Evolutionary conservation across 53 echinoderm and acorn worm species (phyloP).

Genomic region (Hippasteria phrygiana): DNA sequence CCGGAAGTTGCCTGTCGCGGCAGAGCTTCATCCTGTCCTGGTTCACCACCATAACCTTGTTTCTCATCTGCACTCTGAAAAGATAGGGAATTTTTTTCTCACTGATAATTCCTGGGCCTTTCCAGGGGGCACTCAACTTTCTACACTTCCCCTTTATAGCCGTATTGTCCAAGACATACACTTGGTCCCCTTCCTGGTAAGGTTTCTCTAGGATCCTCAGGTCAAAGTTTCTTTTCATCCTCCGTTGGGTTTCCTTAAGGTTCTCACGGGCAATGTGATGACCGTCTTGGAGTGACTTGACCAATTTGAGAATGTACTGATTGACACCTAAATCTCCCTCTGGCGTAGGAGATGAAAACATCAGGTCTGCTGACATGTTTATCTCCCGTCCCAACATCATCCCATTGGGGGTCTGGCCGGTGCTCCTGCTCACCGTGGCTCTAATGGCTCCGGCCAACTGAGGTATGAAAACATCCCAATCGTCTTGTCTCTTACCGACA

Average conservation of each 20-base stretch:
- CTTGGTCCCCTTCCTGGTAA: conserved; percentile 43
- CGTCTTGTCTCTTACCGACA: conserved; percentile 46
- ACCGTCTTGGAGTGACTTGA: conserved; percentile 1
- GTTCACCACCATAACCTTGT: conserved; percentile 49
- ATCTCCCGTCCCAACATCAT: conserved; percentile 64
- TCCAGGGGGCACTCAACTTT: conserved; percentile 64
- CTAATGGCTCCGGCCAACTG: conserved; percentile 64
- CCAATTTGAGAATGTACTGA: conserved; percentile 23
- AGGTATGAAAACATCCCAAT: conserved; percentile 51
- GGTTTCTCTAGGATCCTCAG: conserved; percentile 9
- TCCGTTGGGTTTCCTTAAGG: conserved; percentile 11
- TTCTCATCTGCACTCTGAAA: conserved; percentile 45
- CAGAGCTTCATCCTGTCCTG: conserved; percentile 67
- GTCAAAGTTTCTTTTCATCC: conserved; percentile 64
- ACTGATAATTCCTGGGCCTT: conserved; percentile 51
- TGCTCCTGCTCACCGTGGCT: conserved; percentile 59
- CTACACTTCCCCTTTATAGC: conserved; percentile 43
- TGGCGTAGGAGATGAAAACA: conserved; percentile 34
- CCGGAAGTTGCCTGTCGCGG: conserved; percentile 50
- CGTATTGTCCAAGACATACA: conserved; percentile 63
- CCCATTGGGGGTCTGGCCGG: conserved; percentile 49
- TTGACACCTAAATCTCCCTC: background rate
- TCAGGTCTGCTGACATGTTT: conserved; percentile 60
- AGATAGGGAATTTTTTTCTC: conserved; percentile 49
- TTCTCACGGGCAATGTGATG: conserved; percentile 43